A percentile compares a stretch with the other conserved stretches of the same genome.
Evolutionary conservation across 2,113 vertebrate genomes (phyloP).

Genomic region (Neogobius melanostomus): DNA sequence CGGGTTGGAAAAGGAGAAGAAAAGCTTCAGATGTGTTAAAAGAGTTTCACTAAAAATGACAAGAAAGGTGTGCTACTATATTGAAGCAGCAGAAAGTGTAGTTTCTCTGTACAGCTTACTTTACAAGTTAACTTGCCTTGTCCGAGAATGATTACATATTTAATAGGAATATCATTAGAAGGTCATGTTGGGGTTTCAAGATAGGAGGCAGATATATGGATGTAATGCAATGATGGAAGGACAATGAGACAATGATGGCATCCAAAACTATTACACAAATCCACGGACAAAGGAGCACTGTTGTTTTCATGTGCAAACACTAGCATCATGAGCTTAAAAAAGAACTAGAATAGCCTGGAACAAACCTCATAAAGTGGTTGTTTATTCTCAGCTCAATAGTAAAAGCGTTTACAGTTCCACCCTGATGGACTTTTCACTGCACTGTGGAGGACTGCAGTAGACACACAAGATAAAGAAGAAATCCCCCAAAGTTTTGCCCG

Average conservation of each 20-base stretch:
- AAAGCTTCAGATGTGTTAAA: neutral
- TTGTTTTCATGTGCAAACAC: neutral
- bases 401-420: slow-evolving; percentile 55
- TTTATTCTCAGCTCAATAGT: slow-evolving; percentile 61
- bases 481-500: slow-evolving; percentile 6
- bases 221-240: neutral
- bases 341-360: slow-evolving; percentile 31
- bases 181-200: no score
- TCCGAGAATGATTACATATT: no score
- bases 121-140: no score
- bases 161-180: no score
- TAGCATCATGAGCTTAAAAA: slow-evolving; percentile 22
- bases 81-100: no score
- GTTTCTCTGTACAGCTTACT: no score
- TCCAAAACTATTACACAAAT: no score
- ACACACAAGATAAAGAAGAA: slow-evolving; percentile 15
- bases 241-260: no score
- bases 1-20: neutral
- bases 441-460: slow-evolving; percentile 12
- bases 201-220: no score
- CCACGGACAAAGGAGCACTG: no score
- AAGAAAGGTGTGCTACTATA: no score
- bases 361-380: slow-evolving; percentile 51
- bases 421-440: slow-evolving; percentile 31
- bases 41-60: no score